phyloP scores from a whole-genome alignment of 2,888 invertebrate species.

The Hydriomena furcata region DNA sequence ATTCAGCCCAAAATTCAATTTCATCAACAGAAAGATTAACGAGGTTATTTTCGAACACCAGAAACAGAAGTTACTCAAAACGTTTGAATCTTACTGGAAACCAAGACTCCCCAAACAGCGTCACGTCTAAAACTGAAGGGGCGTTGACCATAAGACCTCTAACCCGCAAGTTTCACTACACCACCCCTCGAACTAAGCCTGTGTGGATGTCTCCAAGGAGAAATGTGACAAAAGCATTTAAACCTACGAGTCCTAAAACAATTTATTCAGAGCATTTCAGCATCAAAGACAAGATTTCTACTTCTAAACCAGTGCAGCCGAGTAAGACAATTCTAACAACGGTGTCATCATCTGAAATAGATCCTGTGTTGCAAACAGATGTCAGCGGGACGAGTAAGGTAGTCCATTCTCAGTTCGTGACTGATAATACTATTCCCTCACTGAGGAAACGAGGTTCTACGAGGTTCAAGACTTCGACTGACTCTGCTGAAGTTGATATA shows the following conservation, averaged over 20 bases:
- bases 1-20: conserved; percentile 58
- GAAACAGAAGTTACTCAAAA: conserved; percentile 70
- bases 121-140: conserved; percentile 56
- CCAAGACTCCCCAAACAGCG: conserved; percentile 70
- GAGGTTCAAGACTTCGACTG: conserved; percentile 63
- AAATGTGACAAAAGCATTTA: conserved; percentile 55
- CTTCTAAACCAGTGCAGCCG: conserved; percentile 47
- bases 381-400: conserved; percentile 65
- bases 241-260: conserved; percentile 59
- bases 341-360: conserved; percentile 74
- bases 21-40: conserved; percentile 55
- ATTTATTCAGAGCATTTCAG: conserved; percentile 75
- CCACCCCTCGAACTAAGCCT: conserved; percentile 68
- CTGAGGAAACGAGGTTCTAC: conserved; percentile 79
- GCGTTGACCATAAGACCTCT: conserved; percentile 50
- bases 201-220: conserved; percentile 73
- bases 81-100: conserved; percentile 61
- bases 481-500: conserved; percentile 50
- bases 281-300: conserved; percentile 59
- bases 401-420: conserved; percentile 68
- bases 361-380: conserved; percentile 74
- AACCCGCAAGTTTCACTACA: conserved; percentile 66
- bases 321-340: conserved; percentile 65
- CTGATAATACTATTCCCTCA: conserved; percentile 75
- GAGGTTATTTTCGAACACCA: conserved; percentile 53